Evolutionary conservation across 1,140 invertebrate species (phyloP), one percentile per base, ranked within the genome.

Genomic region (Coptotermes formosanus): DNA sequence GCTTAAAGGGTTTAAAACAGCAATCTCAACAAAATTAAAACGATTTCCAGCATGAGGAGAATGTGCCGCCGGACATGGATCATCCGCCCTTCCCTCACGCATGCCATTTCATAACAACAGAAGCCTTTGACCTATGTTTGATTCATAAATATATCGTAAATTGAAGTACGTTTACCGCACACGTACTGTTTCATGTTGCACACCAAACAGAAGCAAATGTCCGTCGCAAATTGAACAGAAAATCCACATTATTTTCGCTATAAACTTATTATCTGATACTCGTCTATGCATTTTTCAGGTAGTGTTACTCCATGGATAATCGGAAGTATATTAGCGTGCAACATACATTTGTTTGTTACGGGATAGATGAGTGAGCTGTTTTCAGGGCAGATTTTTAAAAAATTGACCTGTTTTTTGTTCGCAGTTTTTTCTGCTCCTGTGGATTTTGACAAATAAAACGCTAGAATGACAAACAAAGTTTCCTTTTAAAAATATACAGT

Each of bases 11-110:
- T 16, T 75, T 75, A 30, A 75, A 75, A 75, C 64, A 30, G 64
- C 25, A 30, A 75, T 75, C 64, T 75, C 64, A 75, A 30, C 64
- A n/a, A 75, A 75, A 75, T 75, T 75, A 75, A 75, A 75, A 75
- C 64, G n/a, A 75, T 75, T 75, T 64, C 59, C 64, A 75, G 8
- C n/a, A 75, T 75, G 64, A 75, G 14, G 25, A 30, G 64, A 25
- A n/a, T 2, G 3, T 55, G 52, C 52, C 14, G 14, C 52, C 1
- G 14, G 52, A n/a, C 3, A 75, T 9, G n/a, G 64, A n/a, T 75
- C 64, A 30, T 75, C 64, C 25, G 3, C 21, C 55, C 8, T 23
- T 6, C 21, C 64, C 9, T 21, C 52, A 55, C 52, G 52, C 52
- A 30, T n/a, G 14, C n/a, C 25, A 30, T 14, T n/a, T 75, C n/a